A percentile compares a stretch with the other conserved stretches of the same genome.
These are phyloP conservation scores for Mesaphorura yosii DNA, from an alignment of 1,140 invertebrate genomes.

Conservation along the genomic window DNA sequence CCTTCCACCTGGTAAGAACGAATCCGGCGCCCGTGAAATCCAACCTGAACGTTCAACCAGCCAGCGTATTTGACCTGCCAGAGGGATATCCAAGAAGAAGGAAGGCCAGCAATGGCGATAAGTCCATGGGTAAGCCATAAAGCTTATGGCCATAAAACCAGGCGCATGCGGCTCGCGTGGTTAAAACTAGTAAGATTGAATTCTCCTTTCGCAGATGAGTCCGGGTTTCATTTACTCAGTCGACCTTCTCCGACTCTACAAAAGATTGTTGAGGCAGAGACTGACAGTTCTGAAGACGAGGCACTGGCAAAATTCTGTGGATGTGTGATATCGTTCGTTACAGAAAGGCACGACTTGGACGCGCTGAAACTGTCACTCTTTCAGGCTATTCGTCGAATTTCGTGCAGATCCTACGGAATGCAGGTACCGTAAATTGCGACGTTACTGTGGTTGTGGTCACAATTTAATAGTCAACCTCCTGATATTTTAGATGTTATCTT, in stretches of 20 bases:
- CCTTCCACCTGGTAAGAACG: too few relatives aligned
- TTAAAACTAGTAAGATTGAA: not conserved
- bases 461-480: slow-evolving; percentile 3
- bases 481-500: slow-evolving; percentile 68
- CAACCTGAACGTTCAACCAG: not conserved
- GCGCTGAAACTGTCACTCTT: slow-evolving; percentile 69
- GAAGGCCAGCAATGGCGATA: slow-evolving; percentile 28
- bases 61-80: too few relatives aligned
- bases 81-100: not conserved
- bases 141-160: slow-evolving; percentile 6
- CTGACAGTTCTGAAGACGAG: slow-evolving; percentile 7
- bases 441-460: not conserved
- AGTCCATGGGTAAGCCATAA: slow-evolving; percentile 9
- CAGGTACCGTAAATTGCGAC: slow-evolving; percentile 39
- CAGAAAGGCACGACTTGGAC: slow-evolving; percentile 72
- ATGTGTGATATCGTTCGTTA: slow-evolving; percentile 63
- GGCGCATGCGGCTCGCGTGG: too few relatives aligned
- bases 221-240: slow-evolving; percentile 9
- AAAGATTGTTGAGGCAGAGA: slow-evolving; percentile 40
- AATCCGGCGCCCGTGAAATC: too few relatives aligned
- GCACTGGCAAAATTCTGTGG: slow-evolving; percentile 23
- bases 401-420: slow-evolving; percentile 75
- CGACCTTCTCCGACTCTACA: slow-evolving; percentile 19
- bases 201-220: not conserved
- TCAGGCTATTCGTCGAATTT: slow-evolving; percentile 65